A percentile compares a stretch with the other conserved stretches of the same genome.
These are phyloP conservation scores for Dryomyza anilis DNA, from an alignment of 2,888 invertebrate genomes.

Conservation along the genomic window DNA sequence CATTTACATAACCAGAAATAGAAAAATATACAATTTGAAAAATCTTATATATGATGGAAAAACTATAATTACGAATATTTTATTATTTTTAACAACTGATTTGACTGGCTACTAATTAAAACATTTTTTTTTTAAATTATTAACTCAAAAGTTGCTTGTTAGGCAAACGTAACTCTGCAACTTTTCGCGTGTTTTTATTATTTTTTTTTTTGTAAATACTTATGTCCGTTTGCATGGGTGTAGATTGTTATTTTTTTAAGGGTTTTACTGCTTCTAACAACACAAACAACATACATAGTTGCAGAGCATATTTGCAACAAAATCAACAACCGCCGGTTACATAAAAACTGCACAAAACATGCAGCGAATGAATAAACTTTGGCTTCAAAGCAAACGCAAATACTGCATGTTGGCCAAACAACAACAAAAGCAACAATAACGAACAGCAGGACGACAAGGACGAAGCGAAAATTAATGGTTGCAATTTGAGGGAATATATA, in stretches of 20 bases:
- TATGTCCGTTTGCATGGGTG: constrained; percentile 34
- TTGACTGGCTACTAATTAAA: background rate
- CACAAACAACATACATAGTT: too few relatives aligned
- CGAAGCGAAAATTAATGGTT: too few relatives aligned
- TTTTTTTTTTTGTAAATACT: background rate
- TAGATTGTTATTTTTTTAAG: constrained; percentile 40
- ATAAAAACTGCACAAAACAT: constrained; percentile 20
- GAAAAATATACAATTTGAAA: too few relatives aligned
- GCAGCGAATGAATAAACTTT: constrained; percentile 24
- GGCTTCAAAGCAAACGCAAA: constrained; percentile 40
- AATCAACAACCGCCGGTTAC: constrained; percentile 20
- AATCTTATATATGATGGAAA: too few relatives aligned
- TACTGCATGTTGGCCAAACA: constrained; percentile 46
- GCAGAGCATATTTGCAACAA: too few relatives aligned
- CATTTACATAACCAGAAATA: too few relatives aligned
- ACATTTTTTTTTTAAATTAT: background rate
- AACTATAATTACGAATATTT: background rate
- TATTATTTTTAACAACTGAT: background rate
- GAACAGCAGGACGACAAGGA: constrained; percentile 12
- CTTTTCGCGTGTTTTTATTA: background rate
- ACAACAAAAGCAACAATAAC: constrained; percentile 38
- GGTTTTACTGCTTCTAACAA: background rate
- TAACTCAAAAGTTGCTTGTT: too few relatives aligned
- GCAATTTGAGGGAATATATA: constrained; percentile 20
- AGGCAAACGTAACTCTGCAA: background rate